Percentiles rank a stretch among this genome's conserved stretches.
Evolutionary conservation across 2,888 invertebrate genomes (phyloP).

Genomic region (Pyrrhia umbra): DNA sequence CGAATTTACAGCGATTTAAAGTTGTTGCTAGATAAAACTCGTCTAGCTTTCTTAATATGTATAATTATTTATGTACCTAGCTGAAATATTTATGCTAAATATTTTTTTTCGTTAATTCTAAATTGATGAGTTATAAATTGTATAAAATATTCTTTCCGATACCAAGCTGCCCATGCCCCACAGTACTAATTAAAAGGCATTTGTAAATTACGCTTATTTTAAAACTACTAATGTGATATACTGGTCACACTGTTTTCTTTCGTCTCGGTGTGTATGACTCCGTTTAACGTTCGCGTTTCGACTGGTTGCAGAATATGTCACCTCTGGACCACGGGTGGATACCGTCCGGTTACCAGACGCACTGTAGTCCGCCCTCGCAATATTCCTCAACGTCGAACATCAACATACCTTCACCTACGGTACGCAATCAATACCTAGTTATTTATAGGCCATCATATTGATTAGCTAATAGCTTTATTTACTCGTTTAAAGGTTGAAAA

Average conservation of each 20-base stretch:
- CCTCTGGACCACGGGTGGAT: slow-evolving; percentile 92
- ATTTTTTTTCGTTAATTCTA: too few species aligned
- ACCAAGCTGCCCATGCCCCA: slow-evolving; percentile 27
- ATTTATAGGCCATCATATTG: not conserved
- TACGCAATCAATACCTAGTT: slow-evolving; percentile 75
- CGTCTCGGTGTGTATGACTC: not conserved
- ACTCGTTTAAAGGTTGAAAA: not conserved
- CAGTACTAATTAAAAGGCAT: not conserved
- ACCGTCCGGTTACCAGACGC: slow-evolving; percentile 89
- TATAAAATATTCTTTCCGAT: slow-evolving; percentile 8
- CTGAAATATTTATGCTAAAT: not conserved
- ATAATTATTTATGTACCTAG: not conserved
- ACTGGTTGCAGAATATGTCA: slow-evolving; percentile 85
- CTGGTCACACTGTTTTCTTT: slow-evolving; percentile 63
- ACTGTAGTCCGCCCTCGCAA: slow-evolving; percentile 89
- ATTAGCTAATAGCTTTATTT: not conserved
- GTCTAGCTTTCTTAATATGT: not conserved
- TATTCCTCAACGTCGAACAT: slow-evolving; percentile 89
- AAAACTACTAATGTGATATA: slow-evolving; percentile 10
- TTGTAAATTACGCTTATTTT: slow-evolving; percentile 22
- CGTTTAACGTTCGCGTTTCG: slow-evolving; percentile 46
- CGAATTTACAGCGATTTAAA: slow-evolving; percentile 1
- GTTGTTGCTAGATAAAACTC: not conserved
- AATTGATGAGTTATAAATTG: not conserved
- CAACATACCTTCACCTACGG: slow-evolving; percentile 91